These are phyloP conservation scores for Peromyscus nudipes DNA, from an alignment of 2,797 vertebrate genomes.

Conservation along the genomic window DNA sequence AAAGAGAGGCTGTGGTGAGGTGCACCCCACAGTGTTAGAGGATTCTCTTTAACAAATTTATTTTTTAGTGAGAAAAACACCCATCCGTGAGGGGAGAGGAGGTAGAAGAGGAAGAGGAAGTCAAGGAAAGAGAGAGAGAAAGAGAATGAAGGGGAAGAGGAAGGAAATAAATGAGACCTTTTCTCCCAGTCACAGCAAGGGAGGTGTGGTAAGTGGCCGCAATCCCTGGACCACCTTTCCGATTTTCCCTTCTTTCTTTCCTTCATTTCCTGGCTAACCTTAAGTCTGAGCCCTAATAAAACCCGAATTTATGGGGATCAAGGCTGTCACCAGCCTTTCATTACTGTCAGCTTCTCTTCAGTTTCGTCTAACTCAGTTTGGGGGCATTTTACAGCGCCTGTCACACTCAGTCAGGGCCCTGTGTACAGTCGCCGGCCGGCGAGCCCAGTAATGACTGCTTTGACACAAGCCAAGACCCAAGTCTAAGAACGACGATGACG, in stretches of 20 bases:
- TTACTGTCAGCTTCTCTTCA: slow-evolving; percentile 66
- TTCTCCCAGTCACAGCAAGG: neutral
- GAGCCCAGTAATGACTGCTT: slow-evolving; percentile 27
- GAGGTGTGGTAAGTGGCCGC: neutral
- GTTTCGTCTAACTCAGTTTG: slow-evolving; percentile 77
- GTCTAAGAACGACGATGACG: neutral
- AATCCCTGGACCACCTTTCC: slow-evolving; percentile 58
- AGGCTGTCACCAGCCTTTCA: slow-evolving; percentile 85
- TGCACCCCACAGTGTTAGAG: neutral
- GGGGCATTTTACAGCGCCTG: slow-evolving; percentile 64
- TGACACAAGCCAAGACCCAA: slow-evolving; percentile 63
- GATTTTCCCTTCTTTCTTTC: slow-evolving; percentile 41
- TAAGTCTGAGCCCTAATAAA: slow-evolving; percentile 86
- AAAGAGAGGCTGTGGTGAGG: neutral
- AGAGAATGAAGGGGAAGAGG: rapidly evolving
- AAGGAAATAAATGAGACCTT: rapidly evolving
- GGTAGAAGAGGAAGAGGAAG: neutral
- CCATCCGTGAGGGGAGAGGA: neutral
- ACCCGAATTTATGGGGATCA: slow-evolving; percentile 85
- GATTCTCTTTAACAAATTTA: slow-evolving; percentile 12
- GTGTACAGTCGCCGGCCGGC: neutral
- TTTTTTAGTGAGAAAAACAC: neutral
- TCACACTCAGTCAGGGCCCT: slow-evolving; percentile 38
- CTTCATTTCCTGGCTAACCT: slow-evolving; percentile 79
- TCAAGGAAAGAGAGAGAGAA: neutral